Evolutionary conservation across 2,113 vertebrate species (phyloP), one percentile per base, ranked within the genome.

Genomic region (Epinephelus cyanopodus): DNA sequence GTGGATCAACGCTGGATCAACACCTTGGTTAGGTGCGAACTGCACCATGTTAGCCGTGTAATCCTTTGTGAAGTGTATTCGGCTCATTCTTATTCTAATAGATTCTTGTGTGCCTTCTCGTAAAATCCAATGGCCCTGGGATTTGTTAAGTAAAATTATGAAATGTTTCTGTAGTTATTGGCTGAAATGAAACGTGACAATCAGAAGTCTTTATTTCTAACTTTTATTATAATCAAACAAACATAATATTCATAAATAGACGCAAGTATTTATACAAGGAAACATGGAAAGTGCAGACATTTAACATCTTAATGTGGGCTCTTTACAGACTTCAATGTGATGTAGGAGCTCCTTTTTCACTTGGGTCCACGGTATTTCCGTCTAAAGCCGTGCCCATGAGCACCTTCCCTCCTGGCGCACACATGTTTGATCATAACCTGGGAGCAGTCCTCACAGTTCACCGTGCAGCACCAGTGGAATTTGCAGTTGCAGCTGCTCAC

Each of bases 391-490:
- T 92, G 85, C 0, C 70, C 91, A 1, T 95, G 79, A 0, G 70
- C 18, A 0, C 71, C 18, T 0, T 96, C 96, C 21, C 93, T 95
- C 69, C 79, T 93, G 2, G 90, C 84, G 66, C 98, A 99, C 77
- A 96, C 96, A 81, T 97, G 95, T 66, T 96, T 98, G 64, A 95
- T 95, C 45, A 96, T 93, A 2, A 97, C 92, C 23, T 95, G 95
- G 15, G 94, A 93, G 87, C 98, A 99, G 87, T 97, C 96, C 23
- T 98, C 97, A 54, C 98, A 99, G 69, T 96, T 95, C 81, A 99
- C 98, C 0, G 94, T 97, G 89, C 98, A 99, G 92, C 98, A 99
- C 98, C 98, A 99, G 81, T 97, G 97, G 93, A 99, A 99, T 73
- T 95, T 98, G 94, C 98, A 99, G 93, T 99, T 97, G 92, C 98